Percentiles rank a stretch among this genome's conserved stretches.
Evolutionary conservation across 2,113 vertebrate genomes (phyloP).

Genomic region (Heptranchias perlo): DNA sequence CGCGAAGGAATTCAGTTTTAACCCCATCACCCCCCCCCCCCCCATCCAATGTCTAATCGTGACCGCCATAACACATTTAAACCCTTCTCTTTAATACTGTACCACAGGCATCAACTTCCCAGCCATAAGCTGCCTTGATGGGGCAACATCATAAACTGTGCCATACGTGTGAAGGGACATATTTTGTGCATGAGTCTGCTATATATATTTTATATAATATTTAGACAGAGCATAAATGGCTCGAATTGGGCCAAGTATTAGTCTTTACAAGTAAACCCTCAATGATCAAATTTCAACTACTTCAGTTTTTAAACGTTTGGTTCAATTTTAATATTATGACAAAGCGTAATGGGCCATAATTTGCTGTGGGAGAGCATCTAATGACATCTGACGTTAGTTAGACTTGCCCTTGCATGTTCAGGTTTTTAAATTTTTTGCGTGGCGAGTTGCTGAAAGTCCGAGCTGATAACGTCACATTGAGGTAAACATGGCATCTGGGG

Average conservation of each 20-base stretch:
- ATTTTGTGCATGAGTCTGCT: constrained; percentile 9
- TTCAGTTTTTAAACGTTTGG: not conserved
- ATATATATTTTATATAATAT: not conserved
- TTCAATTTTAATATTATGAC: not conserved
- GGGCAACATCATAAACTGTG: not conserved
- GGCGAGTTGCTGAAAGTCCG: no score
- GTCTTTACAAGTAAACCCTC: not conserved
- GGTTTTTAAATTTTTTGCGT: no score
- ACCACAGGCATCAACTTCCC: not conserved
- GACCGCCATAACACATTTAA: not conserved
- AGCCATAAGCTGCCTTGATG: not conserved
- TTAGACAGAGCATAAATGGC: not conserved
- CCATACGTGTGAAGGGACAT: not conserved
- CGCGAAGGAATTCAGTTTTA: not conserved
- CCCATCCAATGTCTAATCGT: not conserved
- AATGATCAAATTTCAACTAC: not conserved
- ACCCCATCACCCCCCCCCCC: no score
- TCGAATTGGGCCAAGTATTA: not conserved
- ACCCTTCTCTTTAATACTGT: not conserved
- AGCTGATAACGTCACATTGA: no score
- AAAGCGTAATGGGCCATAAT: no score
- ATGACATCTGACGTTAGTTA: no score
- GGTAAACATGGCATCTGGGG: no score
- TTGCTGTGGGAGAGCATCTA: no score
- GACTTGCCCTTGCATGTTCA: no score